Percentiles rank a stretch among this genome's conserved stretches.
These are phyloP conservation scores for Mechanitis messenoides DNA, from an alignment of 2,888 invertebrate species.

Conservation along the genomic window DNA sequence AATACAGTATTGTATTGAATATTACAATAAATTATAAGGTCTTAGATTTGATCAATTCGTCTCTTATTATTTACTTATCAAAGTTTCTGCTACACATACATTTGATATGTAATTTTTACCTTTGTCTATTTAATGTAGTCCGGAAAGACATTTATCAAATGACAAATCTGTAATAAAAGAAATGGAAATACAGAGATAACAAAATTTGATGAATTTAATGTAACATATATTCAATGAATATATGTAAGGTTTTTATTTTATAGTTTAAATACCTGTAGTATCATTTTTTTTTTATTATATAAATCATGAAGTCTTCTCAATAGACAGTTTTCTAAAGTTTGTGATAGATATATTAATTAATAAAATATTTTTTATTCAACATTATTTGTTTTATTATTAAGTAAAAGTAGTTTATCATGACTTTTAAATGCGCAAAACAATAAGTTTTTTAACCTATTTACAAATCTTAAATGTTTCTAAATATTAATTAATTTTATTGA, in stretches of 20 bases:
- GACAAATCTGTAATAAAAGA: too few species aligned
- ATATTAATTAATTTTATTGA: too few species aligned
- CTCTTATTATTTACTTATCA: too few species aligned
- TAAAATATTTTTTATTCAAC: not conserved
- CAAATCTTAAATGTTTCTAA: not conserved
- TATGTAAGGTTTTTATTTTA: too few species aligned
- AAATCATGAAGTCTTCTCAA: not conserved
- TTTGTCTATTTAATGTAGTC: too few species aligned
- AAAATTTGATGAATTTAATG: too few species aligned
- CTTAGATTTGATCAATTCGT: not conserved
- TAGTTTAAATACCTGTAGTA: too few species aligned
- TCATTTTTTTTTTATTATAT: not conserved
- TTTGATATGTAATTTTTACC: too few species aligned
- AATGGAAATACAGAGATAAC: too few species aligned
- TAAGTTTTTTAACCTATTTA: not conserved
- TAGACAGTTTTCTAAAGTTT: not conserved
- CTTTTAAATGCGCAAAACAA: not conserved
- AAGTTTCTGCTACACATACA: too few species aligned
- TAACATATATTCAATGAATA: too few species aligned
- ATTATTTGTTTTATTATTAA: not conserved
- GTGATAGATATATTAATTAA: not conserved
- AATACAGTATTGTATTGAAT: not conserved
- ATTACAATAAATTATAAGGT: not conserved
- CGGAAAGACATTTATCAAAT: too few species aligned
- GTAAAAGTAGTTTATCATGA: not conserved